phyloP scores from a whole-genome alignment of 2,113 vertebrate species.

The Tragelaphus scriptus region DNA sequence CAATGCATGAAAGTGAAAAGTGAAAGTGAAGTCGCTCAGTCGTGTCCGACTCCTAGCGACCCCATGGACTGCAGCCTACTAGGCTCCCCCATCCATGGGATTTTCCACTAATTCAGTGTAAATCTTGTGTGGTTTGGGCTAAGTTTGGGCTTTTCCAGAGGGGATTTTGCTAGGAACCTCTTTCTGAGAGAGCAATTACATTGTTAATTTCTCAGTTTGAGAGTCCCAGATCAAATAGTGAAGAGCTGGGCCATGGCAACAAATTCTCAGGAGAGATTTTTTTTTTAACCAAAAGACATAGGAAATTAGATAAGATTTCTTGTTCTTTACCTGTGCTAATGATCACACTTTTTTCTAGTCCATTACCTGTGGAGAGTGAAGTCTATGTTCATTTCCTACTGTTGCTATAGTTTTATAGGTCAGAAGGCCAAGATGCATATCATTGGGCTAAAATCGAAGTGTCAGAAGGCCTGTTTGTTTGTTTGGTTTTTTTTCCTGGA shows the following conservation, averaged over 20 bases:
- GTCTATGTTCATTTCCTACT: neutral
- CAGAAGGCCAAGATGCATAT: neutral
- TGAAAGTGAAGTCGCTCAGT: too few species aligned
- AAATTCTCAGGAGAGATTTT: neutral
- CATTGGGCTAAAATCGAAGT: neutral
- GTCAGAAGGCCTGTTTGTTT: neutral
- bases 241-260: neutral
- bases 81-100: too few species aligned
- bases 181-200: constrained; percentile 21
- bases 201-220: neutral
- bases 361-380: neutral
- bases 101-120: neutral
- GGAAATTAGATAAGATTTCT: neutral
- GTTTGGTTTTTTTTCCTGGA: neutral
- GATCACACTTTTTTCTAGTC: neutral
- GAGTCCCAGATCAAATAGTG: neutral
- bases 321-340: neutral
- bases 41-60: too few species aligned
- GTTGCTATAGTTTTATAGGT: neutral
- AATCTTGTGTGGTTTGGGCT: neutral
- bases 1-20: too few species aligned
- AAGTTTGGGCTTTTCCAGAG: neutral
- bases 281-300: neutral
- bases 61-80: too few species aligned
- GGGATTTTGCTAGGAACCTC: neutral